phyloP scores from a whole-genome alignment of 2,797 vertebrate genomes.

The Pangasius krempfi region DNA sequence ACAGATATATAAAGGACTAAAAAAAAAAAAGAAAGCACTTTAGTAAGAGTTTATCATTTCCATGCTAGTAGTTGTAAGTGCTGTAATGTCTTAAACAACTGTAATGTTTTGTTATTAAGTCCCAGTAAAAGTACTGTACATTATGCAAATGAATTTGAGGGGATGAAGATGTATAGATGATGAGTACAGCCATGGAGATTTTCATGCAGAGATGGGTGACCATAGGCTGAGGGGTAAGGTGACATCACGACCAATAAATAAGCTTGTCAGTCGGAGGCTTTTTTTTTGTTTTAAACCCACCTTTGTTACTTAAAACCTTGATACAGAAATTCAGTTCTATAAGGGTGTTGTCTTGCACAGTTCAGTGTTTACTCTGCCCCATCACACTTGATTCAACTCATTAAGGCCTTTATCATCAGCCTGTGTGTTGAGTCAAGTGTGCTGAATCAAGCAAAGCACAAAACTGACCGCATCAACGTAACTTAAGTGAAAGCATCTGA shows the following conservation, averaged over 20 bases:
- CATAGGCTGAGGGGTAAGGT: constrained; percentile 74
- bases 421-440: neutral
- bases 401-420: neutral
- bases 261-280: constrained; percentile 13
- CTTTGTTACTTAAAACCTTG: neutral
- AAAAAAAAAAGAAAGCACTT: neutral
- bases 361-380: neutral
- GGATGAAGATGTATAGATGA: constrained; percentile 43
- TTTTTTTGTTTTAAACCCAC: constrained; percentile 25
- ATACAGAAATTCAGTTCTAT: constrained; percentile 3
- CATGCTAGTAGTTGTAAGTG: neutral
- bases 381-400: constrained; percentile 1
- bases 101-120: neutral
- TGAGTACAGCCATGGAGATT: constrained; percentile 50
- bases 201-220: constrained; percentile 62
- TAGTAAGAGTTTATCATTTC: neutral
- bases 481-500: neutral
- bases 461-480: constrained; percentile 6
- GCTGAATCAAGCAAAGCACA: neutral
- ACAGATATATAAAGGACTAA: neutral
- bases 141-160: constrained; percentile 19
- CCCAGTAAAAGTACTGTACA: neutral
- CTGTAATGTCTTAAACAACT: neutral
- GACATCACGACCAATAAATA: constrained; percentile 59
- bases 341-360: neutral